Percentiles rank a stretch among this genome's conserved stretches.
These are phyloP conservation scores for Caloenas nicobarica DNA, from an alignment of 2,113 vertebrate genomes.

Conservation along the genomic window DNA sequence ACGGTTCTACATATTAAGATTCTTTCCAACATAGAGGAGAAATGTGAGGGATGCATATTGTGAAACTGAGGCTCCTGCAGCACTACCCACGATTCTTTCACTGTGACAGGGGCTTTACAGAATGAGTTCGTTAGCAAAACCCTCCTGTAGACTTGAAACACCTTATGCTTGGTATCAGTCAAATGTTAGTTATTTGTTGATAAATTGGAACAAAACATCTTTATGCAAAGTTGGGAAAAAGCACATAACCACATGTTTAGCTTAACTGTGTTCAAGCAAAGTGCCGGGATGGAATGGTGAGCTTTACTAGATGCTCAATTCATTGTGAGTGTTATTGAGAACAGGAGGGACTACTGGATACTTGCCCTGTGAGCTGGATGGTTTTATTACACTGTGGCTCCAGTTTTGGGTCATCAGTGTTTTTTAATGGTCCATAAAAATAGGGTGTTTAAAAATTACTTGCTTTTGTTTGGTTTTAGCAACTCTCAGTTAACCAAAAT, in stretches of 20 bases:
- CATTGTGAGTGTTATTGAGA: not conserved
- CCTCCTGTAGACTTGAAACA: not conserved
- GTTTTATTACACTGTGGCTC: not conserved
- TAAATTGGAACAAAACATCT: not conserved
- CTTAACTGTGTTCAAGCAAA: not conserved
- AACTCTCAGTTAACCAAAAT: not conserved
- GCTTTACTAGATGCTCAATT: not conserved
- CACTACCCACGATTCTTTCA: not conserved
- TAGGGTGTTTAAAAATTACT: not conserved
- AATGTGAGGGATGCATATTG: fast-evolving
- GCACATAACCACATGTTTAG: not conserved
- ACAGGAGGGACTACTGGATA: not conserved
- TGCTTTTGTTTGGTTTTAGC: not conserved
- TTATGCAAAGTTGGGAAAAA: not conserved
- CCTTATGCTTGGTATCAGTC: not conserved
- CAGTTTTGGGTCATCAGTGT: not conserved
- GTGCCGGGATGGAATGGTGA: not conserved
- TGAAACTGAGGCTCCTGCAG: not conserved
- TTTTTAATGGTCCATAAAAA: not conserved
- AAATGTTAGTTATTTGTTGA: not conserved
- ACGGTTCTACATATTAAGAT: not conserved
- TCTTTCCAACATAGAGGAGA: not conserved
- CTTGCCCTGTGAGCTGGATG: not conserved
- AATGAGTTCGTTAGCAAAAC: not conserved
- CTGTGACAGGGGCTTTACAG: not conserved